Base-by-base conservation (phyloP, 2,888 invertebrate species). In the Sinhomidia bicolor region DNA sequence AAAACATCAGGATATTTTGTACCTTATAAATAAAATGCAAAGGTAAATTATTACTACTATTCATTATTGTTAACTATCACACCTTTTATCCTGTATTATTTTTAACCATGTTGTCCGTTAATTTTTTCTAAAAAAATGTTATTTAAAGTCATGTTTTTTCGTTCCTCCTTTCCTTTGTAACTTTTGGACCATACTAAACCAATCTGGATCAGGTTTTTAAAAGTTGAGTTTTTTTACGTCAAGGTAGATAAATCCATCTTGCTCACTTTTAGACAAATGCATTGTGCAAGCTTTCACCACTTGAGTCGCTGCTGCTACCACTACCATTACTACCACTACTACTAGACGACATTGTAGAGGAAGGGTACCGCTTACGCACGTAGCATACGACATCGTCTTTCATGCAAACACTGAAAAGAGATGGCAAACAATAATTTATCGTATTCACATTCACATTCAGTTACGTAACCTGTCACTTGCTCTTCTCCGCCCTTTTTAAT, bases 371-470 rank as follows among this genome's bases (percentile, higher is more conserved):
- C 32, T 83, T 88, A 23, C 82, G 74, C 14, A 92, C 90, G 23
- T 90, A 78, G 71, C 92, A 92, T 10, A 92, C 85, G 1, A 92
- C 91, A 71, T 92, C 92, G 32, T 90, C 91, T 2, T 90, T 86
- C 29, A 36, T 54, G 74, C 92, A 92, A 20, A 86, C 85, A 60
- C 92, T 92, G 79, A 9, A 85, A 74, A 29, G 17, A 12, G 26
- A 74, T 26, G 12, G 17, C 7, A 51, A 36, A n/a, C n/a, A n/a
- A 3, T 20, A 10, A 82, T 32, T 4, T 17, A 36, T 17, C 9
- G 60, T 12, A 68, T 41, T 26, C 81, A 81, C 29, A 51, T 76
- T 44, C 26, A 76, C 29, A 51, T 76, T 44, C 26, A 76, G 26
- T 51, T 47, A 76, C 26, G n/a, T 51, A 36, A 76, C 26, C 51